These are phyloP conservation scores for Regulus satrapa DNA, from an alignment of 2,113 vertebrate species.

Conservation along the genomic window DNA sequence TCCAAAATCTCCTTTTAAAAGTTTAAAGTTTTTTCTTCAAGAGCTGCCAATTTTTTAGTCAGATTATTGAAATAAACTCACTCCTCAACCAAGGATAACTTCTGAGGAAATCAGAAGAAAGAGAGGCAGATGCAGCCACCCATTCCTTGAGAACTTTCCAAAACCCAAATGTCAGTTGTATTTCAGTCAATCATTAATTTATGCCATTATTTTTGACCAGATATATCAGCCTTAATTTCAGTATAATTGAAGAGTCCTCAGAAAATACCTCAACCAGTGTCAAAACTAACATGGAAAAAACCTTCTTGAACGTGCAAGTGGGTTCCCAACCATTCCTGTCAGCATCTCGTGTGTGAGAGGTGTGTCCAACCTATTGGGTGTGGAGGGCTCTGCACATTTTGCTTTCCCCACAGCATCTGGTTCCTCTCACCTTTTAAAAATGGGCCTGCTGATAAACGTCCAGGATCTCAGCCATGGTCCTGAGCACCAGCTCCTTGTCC, in stretches of 20 bases:
- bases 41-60: not conserved
- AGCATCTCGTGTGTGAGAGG: not conserved
- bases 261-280: not conserved
- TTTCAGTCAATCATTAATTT: not conserved
- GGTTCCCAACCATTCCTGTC: not conserved
- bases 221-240: not conserved
- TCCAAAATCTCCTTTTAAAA: not conserved
- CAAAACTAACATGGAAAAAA: not conserved
- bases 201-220: not conserved
- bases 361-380: not conserved
- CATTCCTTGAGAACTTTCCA: not conserved
- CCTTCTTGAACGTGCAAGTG: not conserved
- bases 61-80: not conserved
- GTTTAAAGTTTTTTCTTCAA: not conserved
- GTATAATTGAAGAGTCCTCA: not conserved
- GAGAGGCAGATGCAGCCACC: not conserved
- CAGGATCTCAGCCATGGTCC: not conserved
- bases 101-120: not conserved
- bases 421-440: not conserved
- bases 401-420: not conserved
- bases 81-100: not conserved
- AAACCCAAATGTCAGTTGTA: not conserved
- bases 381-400: not conserved
- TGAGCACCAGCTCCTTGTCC: not conserved
- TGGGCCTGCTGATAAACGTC: accelerated